phyloP scores from a whole-genome alignment of 2,113 vertebrate genomes.

The Thunnus thynnus region DNA sequence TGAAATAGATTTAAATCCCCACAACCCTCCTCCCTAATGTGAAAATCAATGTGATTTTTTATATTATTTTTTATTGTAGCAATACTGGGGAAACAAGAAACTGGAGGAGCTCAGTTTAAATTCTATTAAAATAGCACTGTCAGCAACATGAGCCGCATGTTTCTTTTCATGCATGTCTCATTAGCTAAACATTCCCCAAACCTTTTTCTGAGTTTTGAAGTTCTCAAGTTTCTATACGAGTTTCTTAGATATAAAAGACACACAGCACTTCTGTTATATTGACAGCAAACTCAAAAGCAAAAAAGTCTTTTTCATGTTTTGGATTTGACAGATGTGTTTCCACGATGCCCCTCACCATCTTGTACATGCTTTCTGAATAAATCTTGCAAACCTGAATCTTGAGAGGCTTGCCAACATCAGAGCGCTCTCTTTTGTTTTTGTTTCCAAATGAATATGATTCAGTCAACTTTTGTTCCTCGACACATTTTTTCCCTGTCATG shows the following conservation, averaged over 20 bases:
- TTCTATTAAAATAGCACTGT: not conserved
- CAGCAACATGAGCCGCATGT: not conserved
- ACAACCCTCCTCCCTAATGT: too few relatives aligned
- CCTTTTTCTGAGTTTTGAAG: too few relatives aligned
- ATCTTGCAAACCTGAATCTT: not conserved
- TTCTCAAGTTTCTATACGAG: too few relatives aligned
- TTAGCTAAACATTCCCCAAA: not conserved
- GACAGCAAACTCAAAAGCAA: not conserved
- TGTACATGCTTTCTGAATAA: not conserved
- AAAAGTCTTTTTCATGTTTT: not conserved
- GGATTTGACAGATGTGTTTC: not conserved
- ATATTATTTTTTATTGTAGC: not conserved
- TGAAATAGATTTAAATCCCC: too few relatives aligned
- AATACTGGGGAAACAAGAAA: not conserved
- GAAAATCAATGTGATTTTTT: not conserved
- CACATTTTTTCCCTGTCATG: not conserved
- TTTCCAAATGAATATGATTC: not conserved
- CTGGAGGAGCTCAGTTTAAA: not conserved
- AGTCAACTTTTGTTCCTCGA: not conserved
- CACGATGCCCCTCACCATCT: not conserved
- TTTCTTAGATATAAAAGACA: too few relatives aligned
- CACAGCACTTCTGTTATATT: not conserved
- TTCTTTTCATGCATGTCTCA: not conserved
- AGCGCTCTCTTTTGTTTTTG: not conserved
- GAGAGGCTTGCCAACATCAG: not conserved